Evolutionary conservation across 1,140 invertebrate species (phyloP).

Genomic region (Leptinotarsa lineolata): DNA sequence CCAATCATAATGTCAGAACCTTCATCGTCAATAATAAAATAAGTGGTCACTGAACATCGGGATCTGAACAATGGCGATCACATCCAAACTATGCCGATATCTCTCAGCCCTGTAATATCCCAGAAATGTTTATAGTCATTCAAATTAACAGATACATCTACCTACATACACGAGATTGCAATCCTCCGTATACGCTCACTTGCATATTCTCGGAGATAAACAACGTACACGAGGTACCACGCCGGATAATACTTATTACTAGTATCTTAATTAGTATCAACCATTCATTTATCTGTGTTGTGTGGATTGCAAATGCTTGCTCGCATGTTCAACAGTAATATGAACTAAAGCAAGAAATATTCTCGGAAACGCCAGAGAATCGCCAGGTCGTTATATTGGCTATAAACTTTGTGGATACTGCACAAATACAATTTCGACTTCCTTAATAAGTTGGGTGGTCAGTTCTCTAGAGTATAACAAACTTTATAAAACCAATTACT

Average conservation of each 20-base stretch:
- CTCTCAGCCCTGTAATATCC: too few species aligned
- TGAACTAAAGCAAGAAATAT: neutral
- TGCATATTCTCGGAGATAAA: slow-evolving; percentile 1
- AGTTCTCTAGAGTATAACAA: too few species aligned
- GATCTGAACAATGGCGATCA: too few species aligned
- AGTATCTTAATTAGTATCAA: neutral
- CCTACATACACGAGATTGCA: neutral
- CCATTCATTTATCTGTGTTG: slow-evolving; percentile 6
- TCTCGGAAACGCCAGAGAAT: neutral
- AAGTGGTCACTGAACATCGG: too few species aligned
- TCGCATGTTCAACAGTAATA: neutral
- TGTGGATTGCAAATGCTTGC: neutral
- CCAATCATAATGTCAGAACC: too few species aligned
- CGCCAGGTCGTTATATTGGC: neutral
- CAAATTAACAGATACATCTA: neutral
- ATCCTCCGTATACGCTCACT: neutral
- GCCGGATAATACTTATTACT: neutral
- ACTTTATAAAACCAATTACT: too few species aligned
- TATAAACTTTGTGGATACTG: neutral
- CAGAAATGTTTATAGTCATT: too few species aligned
- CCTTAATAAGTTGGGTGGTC: too few species aligned
- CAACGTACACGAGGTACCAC: neutral
- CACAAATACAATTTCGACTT: too few species aligned
- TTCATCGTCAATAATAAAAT: too few species aligned
- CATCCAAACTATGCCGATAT: too few species aligned